These are phyloP conservation scores for Diglossa brunneiventris DNA, from an alignment of 2,113 vertebrate genomes.

Conservation along the genomic window DNA sequence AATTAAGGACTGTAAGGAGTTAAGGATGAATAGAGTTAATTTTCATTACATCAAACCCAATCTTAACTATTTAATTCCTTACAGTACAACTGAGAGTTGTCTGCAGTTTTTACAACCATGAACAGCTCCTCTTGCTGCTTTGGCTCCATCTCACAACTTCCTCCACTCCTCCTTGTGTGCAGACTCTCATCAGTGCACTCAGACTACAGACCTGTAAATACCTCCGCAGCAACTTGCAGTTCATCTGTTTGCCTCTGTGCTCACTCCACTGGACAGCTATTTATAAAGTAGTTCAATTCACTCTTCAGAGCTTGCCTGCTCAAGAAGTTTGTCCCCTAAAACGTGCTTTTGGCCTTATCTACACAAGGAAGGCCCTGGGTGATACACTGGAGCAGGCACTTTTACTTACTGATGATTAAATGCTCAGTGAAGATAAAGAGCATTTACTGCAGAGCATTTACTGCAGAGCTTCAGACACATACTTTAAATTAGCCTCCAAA, in stretches of 20 bases:
- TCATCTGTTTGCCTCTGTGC: background rate
- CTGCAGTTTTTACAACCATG: background rate
- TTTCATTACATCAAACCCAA: background rate
- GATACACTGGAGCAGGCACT: accelerated
- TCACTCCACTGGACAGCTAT: background rate
- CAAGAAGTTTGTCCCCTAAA: background rate
- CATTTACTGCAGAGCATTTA: background rate
- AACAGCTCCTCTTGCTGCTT: background rate
- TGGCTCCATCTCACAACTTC: background rate
- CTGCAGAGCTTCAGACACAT: background rate
- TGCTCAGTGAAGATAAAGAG: background rate
- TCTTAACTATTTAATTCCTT: background rate
- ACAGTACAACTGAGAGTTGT: background rate
- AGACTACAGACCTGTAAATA: background rate
- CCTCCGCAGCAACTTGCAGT: background rate
- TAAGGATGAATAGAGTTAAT: background rate
- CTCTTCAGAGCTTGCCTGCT: background rate
- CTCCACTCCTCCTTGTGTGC: background rate
- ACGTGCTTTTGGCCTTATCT: background rate
- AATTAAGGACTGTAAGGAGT: background rate
- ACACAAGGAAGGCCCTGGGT: background rate
- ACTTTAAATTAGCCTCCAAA: background rate
- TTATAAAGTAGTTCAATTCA: background rate
- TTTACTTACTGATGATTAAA: background rate
- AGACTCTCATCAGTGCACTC: background rate